A percentile compares a stretch with the other conserved stretches of the same genome.
These are phyloP conservation scores for Autographa gamma DNA, from an alignment of 2,888 invertebrate genomes.

Conservation along the genomic window DNA sequence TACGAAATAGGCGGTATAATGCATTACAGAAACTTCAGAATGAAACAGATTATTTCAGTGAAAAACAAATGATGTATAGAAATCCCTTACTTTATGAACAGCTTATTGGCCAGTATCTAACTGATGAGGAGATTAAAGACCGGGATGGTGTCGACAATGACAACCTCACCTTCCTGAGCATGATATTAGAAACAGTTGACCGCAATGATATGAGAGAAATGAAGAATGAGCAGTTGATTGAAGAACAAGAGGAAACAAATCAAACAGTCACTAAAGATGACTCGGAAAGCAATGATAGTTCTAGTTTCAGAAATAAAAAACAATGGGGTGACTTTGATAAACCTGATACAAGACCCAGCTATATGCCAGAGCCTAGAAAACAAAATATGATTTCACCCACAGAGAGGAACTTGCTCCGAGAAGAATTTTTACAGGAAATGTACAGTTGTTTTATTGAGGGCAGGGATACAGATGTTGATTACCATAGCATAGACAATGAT, in stretches of 20 bases:
- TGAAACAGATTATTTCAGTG: conserved; percentile 95
- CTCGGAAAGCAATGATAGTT: conserved; percentile 63
- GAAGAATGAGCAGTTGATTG: conserved; percentile 89
- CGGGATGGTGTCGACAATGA: conserved; percentile 89
- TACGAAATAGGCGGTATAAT: conserved; percentile 94
- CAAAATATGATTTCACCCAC: conserved; percentile 84
- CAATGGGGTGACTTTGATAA: conserved; percentile 90
- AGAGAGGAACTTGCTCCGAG: conserved; percentile 91
- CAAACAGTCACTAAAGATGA: conserved; percentile 47
- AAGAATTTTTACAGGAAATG: conserved; percentile 96
- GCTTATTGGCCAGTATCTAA: conserved; percentile 95
- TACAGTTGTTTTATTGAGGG: conserved; percentile 95
- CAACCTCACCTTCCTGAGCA: conserved; percentile 91
- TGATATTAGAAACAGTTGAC: conserved; percentile 95
- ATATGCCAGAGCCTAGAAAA: conserved; percentile 72
- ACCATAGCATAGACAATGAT: conserved; percentile 94
- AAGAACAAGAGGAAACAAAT: conserved; percentile 86
- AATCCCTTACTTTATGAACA: conserved; percentile 97
- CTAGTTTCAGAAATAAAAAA: conserved; percentile 52
- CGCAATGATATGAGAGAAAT: conserved; percentile 91
- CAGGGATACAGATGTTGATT: conserved; percentile 94
- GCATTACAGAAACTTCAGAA: conserved; percentile 93
- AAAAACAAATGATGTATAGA: conserved; percentile 97
- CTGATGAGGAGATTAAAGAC: conserved; percentile 92
- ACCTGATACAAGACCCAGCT: conserved; percentile 72